Conservation (phyloP, 1,140 invertebrate species). For the Drosophila murphyi region DNA sequence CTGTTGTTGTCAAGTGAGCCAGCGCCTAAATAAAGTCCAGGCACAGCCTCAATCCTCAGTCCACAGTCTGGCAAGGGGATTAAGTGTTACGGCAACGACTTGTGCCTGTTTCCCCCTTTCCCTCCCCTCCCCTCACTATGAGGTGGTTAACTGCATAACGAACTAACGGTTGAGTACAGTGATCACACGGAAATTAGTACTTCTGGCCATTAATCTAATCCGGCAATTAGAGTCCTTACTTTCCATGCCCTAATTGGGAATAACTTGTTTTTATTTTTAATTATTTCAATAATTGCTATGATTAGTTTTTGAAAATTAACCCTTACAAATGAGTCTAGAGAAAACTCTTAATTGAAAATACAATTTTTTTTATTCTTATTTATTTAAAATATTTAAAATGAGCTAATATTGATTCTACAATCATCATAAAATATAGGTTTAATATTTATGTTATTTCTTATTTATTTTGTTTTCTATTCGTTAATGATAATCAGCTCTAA, state of each 20-base stretch:
- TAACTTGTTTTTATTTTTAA: too few relatives aligned
- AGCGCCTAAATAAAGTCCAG: conserved; percentile 20
- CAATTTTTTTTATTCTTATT: too few relatives aligned
- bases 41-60: neutral
- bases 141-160: neutral
- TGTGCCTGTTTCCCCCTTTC: neutral
- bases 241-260: too few relatives aligned
- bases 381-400: too few relatives aligned
- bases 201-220: neutral
- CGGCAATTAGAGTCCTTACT: neutral
- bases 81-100: conserved; percentile 64
- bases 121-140: neutral
- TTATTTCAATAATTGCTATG: too few relatives aligned
- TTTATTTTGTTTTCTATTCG: neutral
- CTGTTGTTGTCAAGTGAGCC: conserved; percentile 11
- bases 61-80: conserved; percentile 57
- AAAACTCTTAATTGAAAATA: too few relatives aligned
- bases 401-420: too few relatives aligned
- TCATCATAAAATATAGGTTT: neutral
- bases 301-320: too few relatives aligned
- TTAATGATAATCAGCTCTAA: neutral
- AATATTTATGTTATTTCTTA: neutral
- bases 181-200: neutral
- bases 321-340: too few relatives aligned
- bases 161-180: neutral